phyloP scores from a whole-genome alignment of 2,888 invertebrate species.

The Argynnis bischoffii region DNA sequence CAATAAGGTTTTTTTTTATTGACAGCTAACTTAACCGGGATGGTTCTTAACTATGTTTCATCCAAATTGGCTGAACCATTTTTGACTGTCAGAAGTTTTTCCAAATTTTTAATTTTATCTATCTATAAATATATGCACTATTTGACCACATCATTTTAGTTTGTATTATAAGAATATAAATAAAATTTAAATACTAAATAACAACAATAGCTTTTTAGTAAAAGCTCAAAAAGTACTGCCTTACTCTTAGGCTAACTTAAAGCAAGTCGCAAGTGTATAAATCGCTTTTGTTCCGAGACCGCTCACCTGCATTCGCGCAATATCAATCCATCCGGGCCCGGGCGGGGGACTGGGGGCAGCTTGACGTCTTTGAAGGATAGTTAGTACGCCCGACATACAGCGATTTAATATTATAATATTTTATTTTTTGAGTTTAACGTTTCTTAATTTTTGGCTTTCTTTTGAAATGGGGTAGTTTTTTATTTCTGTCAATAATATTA shows the following conservation, averaged over 20 bases:
- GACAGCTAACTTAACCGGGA: too few species aligned
- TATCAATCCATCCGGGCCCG: constrained; percentile 71
- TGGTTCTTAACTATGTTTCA: too few species aligned
- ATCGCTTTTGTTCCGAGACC: constrained; percentile 70
- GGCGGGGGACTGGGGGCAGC: constrained; percentile 41
- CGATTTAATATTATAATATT: constrained; percentile 11
- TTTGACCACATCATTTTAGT: too few species aligned
- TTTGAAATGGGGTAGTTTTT: too few species aligned
- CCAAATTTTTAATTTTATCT: too few species aligned
- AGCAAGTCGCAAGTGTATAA: constrained; percentile 58
- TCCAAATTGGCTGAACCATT: too few species aligned
- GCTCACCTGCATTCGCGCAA: constrained; percentile 76
- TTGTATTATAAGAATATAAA: too few species aligned
- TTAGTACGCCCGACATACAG: constrained; percentile 43
- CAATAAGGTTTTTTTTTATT: too few species aligned
- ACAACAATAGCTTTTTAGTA: not conserved
- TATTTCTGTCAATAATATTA: too few species aligned
- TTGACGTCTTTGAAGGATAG: constrained; percentile 67
- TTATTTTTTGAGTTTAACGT: not conserved
- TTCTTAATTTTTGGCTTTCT: not conserved
- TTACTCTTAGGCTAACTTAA: constrained; percentile 17
- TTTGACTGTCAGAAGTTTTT: too few species aligned
- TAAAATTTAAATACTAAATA: too few species aligned
- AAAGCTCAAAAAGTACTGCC: constrained; percentile 2
- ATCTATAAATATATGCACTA: too few species aligned